Conservation (phyloP, 1,140 invertebrate genomes). For the Orius insidiosus region DNA sequence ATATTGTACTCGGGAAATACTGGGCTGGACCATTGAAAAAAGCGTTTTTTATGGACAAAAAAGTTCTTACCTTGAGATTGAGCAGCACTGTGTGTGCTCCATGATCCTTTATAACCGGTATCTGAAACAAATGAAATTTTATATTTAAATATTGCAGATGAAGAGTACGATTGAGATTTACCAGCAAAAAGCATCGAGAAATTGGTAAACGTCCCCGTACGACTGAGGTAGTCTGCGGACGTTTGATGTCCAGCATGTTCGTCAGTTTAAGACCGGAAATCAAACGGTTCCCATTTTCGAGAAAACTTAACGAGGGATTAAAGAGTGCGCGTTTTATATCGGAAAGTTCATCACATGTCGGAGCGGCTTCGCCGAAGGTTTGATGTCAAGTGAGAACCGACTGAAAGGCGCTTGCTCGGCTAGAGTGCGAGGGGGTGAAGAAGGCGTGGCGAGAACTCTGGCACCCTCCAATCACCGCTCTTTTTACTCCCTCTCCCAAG, state of each 20-base stretch:
- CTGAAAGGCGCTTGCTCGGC: conserved; percentile 1
- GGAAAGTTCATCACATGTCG: conserved; percentile 6
- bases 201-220: conserved; percentile 39
- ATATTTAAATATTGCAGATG: not conserved
- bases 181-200: conserved; percentile 46
- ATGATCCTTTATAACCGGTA: conserved; percentile 46
- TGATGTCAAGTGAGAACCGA: conserved; percentile 12
- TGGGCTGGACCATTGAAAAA: too few species aligned
- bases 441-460: conserved; percentile 6
- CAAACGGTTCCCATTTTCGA: not conserved
- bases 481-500: conserved; percentile 4
- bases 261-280: not conserved
- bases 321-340: too few species aligned
- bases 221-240: conserved; percentile 36
- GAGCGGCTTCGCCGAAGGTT: conserved; percentile 4
- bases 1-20: too few species aligned
- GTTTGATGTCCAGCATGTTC: conserved; percentile 42
- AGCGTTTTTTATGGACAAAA: too few species aligned
- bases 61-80: conserved; percentile 32
- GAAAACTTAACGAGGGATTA: too few species aligned
- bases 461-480: conserved; percentile 9
- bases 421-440: not conserved
- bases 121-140: conserved; percentile 31
- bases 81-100: conserved; percentile 38
- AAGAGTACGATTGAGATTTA: conserved; percentile 23